These are phyloP conservation scores for Manis crassicaudata DNA, from an alignment of 2,797 vertebrate species.

Conservation along the genomic window DNA sequence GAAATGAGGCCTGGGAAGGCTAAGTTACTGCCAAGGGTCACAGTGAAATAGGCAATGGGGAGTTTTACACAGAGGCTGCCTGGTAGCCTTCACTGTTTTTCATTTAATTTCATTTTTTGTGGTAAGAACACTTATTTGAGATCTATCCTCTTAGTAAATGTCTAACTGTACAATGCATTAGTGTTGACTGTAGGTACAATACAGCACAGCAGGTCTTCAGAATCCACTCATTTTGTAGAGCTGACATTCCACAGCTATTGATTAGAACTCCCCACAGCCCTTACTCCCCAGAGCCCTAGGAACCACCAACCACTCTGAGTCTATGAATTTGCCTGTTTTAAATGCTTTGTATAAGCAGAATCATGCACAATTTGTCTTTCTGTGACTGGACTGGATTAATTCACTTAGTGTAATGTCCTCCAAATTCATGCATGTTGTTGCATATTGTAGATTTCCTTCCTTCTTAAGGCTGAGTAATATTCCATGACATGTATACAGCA, in stretches of 20 bases:
- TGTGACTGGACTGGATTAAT: not conserved
- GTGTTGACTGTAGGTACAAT: fast-evolving
- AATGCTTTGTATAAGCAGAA: no score
- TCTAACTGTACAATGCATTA: fast-evolving
- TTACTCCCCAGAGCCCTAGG: fast-evolving
- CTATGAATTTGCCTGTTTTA: not conserved
- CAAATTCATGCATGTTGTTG: fast-evolving
- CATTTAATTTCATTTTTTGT: no score
- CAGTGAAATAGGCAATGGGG: fast-evolving
- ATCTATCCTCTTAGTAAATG: no score
- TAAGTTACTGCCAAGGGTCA: not conserved
- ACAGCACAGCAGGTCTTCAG: fast-evolving
- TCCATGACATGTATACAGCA: fast-evolving
- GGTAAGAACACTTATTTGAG: not conserved
- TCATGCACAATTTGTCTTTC: not conserved
- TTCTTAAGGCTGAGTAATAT: fast-evolving
- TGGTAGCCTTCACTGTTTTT: fast-evolving
- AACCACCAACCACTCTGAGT: not conserved
- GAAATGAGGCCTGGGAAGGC: not conserved
- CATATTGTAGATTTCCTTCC: fast-evolving
- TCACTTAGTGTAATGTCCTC: not conserved
- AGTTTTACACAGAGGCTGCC: not conserved
- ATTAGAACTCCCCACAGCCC: fast-evolving
- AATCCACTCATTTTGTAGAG: fast-evolving
- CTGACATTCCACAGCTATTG: fast-evolving